Percentiles rank a stretch among this genome's conserved stretches.
These are phyloP conservation scores for Endotricha flammealis DNA, from an alignment of 2,888 invertebrate genomes.

Conservation along the genomic window DNA sequence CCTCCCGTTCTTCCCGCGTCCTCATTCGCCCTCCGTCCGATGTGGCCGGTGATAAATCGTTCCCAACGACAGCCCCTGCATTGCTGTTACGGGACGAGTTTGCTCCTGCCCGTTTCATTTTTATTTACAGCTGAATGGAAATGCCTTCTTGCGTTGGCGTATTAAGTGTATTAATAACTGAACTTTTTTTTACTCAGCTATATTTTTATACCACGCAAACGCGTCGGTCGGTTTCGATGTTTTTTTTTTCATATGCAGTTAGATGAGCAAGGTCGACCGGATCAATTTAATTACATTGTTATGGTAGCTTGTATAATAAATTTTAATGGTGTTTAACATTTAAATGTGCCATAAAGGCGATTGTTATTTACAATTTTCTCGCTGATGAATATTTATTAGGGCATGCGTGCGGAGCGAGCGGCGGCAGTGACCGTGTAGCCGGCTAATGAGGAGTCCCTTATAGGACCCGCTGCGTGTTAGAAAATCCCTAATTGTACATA, in stretches of 20 bases:
- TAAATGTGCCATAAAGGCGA: constrained; percentile 48
- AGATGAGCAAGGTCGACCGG: constrained; percentile 42
- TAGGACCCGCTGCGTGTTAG: constrained; percentile 54
- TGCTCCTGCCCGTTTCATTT: constrained; percentile 49
- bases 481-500: constrained; percentile 65
- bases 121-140: constrained; percentile 59
- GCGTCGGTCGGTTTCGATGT: constrained; percentile 18
- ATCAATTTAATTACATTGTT: constrained; percentile 58
- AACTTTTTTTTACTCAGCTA: constrained; percentile 36
- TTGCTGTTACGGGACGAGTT: constrained; percentile 49
- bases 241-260: constrained; percentile 41
- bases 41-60: constrained; percentile 61
- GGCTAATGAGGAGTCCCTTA: constrained; percentile 65
- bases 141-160: constrained; percentile 39
- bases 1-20: constrained; percentile 36
- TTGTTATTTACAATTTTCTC: constrained; percentile 54
- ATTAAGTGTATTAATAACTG: constrained; percentile 55
- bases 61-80: constrained; percentile 53
- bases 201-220: constrained; percentile 37
- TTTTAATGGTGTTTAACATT: constrained; percentile 50
- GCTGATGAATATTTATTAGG: constrained; percentile 65
- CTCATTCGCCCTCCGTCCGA: constrained; percentile 47
- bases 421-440: constrained; percentile 38
- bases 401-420: constrained; percentile 24
- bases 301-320: constrained; percentile 41